Percentiles rank a stretch among this genome's conserved stretches.
These are phyloP conservation scores for Plumapathes pennacea DNA, from an alignment of 92 coral and sea anemone genomes.

Conservation along the genomic window DNA sequence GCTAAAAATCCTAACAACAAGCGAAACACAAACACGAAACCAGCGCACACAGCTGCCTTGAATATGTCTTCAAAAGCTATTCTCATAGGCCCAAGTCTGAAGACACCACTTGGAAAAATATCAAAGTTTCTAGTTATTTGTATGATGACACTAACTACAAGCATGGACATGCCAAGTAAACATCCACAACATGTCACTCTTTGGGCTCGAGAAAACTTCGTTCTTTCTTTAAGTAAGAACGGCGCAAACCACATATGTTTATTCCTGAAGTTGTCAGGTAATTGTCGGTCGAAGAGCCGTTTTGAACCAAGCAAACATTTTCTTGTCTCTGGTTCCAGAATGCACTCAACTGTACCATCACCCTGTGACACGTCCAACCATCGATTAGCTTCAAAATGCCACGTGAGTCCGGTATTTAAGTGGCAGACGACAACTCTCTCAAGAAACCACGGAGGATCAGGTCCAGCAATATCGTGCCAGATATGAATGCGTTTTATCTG, in stretches of 20 bases:
- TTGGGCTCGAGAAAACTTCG: slow-evolving; percentile 36
- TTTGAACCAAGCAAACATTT: slow-evolving; percentile 17
- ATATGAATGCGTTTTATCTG: slow-evolving; percentile 55
- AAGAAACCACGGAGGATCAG: slow-evolving; percentile 67
- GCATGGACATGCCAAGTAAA: slow-evolving; percentile 19
- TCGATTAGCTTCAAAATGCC: slow-evolving; percentile 72
- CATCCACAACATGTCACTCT: slow-evolving; percentile 43
- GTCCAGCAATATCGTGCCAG: slow-evolving; percentile 74
- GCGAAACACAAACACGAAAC: slow-evolving; percentile 40
- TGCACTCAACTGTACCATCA: slow-evolving; percentile 58
- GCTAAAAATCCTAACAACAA: slow-evolving; percentile 37
- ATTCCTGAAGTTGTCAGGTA: slow-evolving; percentile 33
- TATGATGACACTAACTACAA: slow-evolving; percentile 20
- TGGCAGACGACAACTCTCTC: slow-evolving; percentile 62
- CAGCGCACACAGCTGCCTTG: slow-evolving; percentile 39
- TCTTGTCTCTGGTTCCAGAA: slow-evolving; percentile 39
- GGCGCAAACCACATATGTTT: slow-evolving; percentile 62
- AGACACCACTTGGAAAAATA: slow-evolving; percentile 5
- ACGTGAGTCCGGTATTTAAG: slow-evolving; percentile 55
- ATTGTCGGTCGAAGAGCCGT: slow-evolving; percentile 45
- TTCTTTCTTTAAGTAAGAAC: slow-evolving; percentile 22
- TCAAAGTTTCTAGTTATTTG: slow-evolving; percentile 9
- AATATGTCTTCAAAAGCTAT: slow-evolving; percentile 34
- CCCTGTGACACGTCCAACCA: slow-evolving; percentile 59
- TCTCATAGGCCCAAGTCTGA: slow-evolving; percentile 45